Evolutionary conservation across 2,797 vertebrate species (phyloP), one percentile per base, ranked within the genome.

Genomic region (Sternarchorhynchus goeldii): DNA sequence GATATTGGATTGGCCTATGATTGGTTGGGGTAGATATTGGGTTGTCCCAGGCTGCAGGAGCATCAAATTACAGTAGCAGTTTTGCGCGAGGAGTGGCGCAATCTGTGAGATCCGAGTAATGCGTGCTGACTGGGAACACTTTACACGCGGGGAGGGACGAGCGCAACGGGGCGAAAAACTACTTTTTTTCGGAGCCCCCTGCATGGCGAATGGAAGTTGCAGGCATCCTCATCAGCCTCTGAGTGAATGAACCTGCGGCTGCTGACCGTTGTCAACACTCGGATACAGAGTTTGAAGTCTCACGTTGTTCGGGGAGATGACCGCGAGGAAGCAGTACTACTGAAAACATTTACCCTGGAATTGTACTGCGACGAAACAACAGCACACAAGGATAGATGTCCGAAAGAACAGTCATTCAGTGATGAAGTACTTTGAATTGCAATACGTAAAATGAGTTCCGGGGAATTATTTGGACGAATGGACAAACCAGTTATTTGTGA

Each of bases 121-220:
- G 31, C 29, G 31, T 31, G 4, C 25, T 5, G 29, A 55, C 68
- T 36, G 53, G 31, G 55, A 57, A 36, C 7, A 50, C 53, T 21
- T 36, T 29, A 31, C 17, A 18, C 18, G 8, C n/a, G 53, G 68
- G 5, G 7, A 34, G 18, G 21, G n/a, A 57, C 25, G 53, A 20
- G 29, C 2, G 18, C 31, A 12, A 12, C 6, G 41, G 34, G 34
- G 34, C 16, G 25, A n/a, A 5, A 6, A 53, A 17, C 53, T 71
- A 36, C 68, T 56, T 20, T 3, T 57, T 20, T 3, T 12, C 64
- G n/a, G 10, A 18, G 5, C 25, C 45, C 67, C 50, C 50, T 56
- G 68, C 53, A 34, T 14, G 18, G 50, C 55, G 18, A 57, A 36
- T 57, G 68, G 53, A 71, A 71, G 68, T 71, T 70, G 66, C 66